Conservation (phyloP, 2,113 vertebrate genomes). For the Alligator mississippiensis region DNA sequence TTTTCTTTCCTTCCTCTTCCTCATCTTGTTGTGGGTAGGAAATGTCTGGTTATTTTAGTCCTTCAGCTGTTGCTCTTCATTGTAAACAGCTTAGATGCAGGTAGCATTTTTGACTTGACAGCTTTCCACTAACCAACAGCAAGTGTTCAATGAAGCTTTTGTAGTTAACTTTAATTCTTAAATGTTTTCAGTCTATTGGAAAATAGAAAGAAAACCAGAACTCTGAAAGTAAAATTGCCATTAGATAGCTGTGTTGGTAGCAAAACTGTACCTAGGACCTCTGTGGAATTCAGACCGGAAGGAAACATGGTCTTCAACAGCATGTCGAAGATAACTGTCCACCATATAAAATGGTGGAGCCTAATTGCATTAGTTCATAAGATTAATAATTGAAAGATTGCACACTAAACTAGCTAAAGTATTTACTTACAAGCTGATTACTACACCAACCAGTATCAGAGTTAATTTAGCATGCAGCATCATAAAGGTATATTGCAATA, state of each 20-base stretch:
- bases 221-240: background rate
- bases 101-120: fast-evolving
- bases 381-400: background rate
- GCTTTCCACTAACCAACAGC: background rate
- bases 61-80: background rate
- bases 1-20: too few species aligned
- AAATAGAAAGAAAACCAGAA: background rate
- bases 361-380: fast-evolving
- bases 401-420: background rate
- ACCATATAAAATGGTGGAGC: background rate
- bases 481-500: background rate
- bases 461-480: background rate
- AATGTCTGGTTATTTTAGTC: too few species aligned
- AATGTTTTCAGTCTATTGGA: fast-evolving
- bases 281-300: too few species aligned
- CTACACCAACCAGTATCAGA: background rate
- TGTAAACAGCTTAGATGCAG: background rate
- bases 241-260: fast-evolving
- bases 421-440: background rate
- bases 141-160: background rate
- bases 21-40: too few species aligned
- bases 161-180: background rate
- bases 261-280: fast-evolving
- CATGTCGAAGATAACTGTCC: fast-evolving
- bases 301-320: too few species aligned